Base-by-base conservation (phyloP, 2,113 vertebrate genomes). In the Corvus cornix region DNA sequence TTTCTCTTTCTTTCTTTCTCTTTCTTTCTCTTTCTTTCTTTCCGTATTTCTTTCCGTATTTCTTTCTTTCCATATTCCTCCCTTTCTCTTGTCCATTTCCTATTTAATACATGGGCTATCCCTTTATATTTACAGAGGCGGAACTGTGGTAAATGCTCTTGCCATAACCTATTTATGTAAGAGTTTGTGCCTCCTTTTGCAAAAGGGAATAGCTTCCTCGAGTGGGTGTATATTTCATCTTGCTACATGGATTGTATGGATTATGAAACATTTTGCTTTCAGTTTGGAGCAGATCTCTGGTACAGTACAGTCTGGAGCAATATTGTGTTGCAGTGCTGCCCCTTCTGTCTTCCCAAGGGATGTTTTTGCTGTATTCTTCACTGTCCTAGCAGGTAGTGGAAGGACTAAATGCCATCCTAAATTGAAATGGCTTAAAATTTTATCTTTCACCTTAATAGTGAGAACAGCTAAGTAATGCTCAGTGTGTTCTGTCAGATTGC, bases 131-230 rank as follows among this genome's bases (percentile, higher is more conserved):
- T 89, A 55, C 53, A 69, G 89, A 91, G 39, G 56, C 35, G 76
- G 59, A 88, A 68, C 66, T 74, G 56, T 51, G 46, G 31, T 79
- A 93, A 93, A 91, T 19, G 14, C 56, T 94, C 76, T 93, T 91
- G 80, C 19, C 62, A 43, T 90, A 86, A 91, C 58, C 87, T 93
- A 81, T 95, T 93, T 94, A 87, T 81, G 28, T 64, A 93, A 80
- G 15, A n/a, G 39, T 85, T 80, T 68, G 85, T 74, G 78, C 72
- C 55, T 80, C 63, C 33, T 84, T 78, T 72, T 83, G 46, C 67
- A 86, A 37, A 79, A 75, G 62, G 60, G 13, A 92, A 60, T 82
- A 76, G 44, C 22, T 94, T 85, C 41, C 56, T 56, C 39, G 60
- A 90, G 52, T 73, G 84, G 51, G 33, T 66, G 27, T 48, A 14